A percentile compares a stretch with the other conserved stretches of the same genome.
Evolutionary conservation across 2,797 vertebrate species (phyloP).

Genomic region (Rhinophrynus dorsalis): DNA sequence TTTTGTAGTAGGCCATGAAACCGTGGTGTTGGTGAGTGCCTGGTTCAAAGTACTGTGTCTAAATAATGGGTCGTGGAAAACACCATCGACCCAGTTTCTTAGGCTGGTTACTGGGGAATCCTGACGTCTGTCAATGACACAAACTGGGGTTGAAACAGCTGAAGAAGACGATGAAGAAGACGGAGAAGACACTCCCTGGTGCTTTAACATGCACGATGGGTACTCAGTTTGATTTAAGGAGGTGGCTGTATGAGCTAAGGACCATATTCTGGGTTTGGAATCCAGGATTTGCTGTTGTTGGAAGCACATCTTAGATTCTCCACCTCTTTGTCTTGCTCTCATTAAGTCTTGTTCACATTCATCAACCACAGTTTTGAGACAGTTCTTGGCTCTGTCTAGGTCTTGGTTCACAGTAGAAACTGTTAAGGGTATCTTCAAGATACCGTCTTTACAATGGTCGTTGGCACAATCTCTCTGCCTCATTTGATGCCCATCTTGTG

Average conservation of each 20-base stretch:
- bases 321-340: constrained; percentile 65
- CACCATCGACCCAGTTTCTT: constrained; percentile 98
- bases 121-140: constrained; percentile 80
- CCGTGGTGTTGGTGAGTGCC: constrained; percentile 83
- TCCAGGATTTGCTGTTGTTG: constrained; percentile 80
- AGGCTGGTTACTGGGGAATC: constrained; percentile 96
- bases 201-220: constrained; percentile 93
- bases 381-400: constrained; percentile 79
- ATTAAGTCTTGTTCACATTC: constrained; percentile 74
- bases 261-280: constrained; percentile 95
- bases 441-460: constrained; percentile 70
- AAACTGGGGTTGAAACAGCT: constrained; percentile 61
- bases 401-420: constrained; percentile 67
- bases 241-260: constrained; percentile 91
- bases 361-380: constrained; percentile 75
- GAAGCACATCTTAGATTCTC: constrained; percentile 81
- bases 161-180: constrained; percentile 67
- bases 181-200: constrained; percentile 72
- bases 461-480: constrained; percentile 67
- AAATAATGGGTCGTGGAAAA: constrained; percentile 96
- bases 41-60: constrained; percentile 98
- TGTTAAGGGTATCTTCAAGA: constrained; percentile 70
- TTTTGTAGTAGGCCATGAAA: constrained; percentile 92
- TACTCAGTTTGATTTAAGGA: constrained; percentile 90
- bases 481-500: constrained; percentile 75